phyloP scores from a whole-genome alignment of 35 echinoderm and acorn worm species.

The Amphiura filiformis region DNA sequence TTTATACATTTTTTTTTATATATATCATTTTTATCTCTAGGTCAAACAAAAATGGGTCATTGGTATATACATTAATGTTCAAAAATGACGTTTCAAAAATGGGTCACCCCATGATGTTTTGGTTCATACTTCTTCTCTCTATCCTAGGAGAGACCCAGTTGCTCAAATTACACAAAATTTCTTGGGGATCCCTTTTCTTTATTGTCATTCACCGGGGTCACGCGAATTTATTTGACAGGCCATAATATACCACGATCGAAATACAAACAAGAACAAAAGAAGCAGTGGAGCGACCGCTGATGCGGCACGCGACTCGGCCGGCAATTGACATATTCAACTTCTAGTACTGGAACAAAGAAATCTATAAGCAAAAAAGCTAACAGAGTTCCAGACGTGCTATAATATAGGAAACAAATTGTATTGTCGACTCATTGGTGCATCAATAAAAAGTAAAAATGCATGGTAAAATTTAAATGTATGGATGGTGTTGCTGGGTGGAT shows the following conservation, averaged over 20 bases:
- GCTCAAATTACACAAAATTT: no score
- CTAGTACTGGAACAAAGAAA: neutral
- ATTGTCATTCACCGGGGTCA: neutral
- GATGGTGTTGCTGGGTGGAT: neutral
- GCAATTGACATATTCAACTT: neutral
- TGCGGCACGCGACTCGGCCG: neutral
- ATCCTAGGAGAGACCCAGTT: no score
- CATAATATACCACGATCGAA: neutral
- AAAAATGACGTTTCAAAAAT: no score
- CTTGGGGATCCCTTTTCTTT: no score
- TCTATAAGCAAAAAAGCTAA: neutral
- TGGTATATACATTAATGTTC: no score
- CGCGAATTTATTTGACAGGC: neutral
- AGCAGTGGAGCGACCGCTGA: neutral
- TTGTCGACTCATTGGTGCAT: neutral
- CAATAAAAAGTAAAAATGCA: neutral
- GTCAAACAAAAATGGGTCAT: no score
- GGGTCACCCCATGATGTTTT: no score
- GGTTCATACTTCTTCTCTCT: no score
- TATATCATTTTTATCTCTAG: no score
- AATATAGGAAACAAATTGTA: neutral
- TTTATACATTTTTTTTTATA: no score
- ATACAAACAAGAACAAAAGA: neutral
- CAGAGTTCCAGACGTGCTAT: neutral
- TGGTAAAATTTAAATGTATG: neutral